phyloP scores from a whole-genome alignment of 1,140 invertebrate species.

The Gonioctena quinquepunctata region DNA sequence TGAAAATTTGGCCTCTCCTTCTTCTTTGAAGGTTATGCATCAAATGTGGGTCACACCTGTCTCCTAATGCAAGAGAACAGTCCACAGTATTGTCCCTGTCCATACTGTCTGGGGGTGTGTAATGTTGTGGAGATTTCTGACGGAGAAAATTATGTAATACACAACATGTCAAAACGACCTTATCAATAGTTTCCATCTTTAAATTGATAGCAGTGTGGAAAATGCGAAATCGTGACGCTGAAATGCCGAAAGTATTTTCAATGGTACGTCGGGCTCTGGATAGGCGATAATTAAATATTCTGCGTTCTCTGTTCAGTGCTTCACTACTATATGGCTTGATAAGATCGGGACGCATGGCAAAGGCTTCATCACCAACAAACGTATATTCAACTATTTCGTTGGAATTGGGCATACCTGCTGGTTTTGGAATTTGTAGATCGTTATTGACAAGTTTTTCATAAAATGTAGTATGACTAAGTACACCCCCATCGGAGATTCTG shows the following conservation, averaged over 20 bases:
- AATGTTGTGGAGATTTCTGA: slow-evolving; percentile 5
- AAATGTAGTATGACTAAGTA: slow-evolving; percentile 44
- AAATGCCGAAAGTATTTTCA: slow-evolving; percentile 59
- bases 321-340: slow-evolving; percentile 56
- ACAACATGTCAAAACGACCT: slow-evolving; percentile 23
- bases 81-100: slow-evolving; percentile 21
- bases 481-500: slow-evolving; percentile 48
- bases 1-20: neutral
- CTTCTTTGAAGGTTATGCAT: slow-evolving; percentile 11
- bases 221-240: slow-evolving; percentile 49
- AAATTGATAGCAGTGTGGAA: slow-evolving; percentile 38
- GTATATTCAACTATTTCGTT: slow-evolving; percentile 10
- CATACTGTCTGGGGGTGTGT: slow-evolving; percentile 12
- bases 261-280: slow-evolving; percentile 44
- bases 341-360: slow-evolving; percentile 53
- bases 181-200: slow-evolving; percentile 13
- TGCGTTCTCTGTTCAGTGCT: slow-evolving; percentile 33
- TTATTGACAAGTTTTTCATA: slow-evolving; percentile 23
- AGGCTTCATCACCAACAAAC: slow-evolving; percentile 56
- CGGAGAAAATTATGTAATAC: slow-evolving; percentile 26
- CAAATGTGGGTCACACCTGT: slow-evolving; percentile 10
- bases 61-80: slow-evolving; percentile 14
- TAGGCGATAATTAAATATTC: slow-evolving; percentile 37
- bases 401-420: neutral
- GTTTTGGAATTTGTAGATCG: slow-evolving; percentile 22